These are phyloP conservation scores for Pyrrhura leucotis DNA, from an alignment of 2,797 vertebrate species.

Conservation along the genomic window DNA sequence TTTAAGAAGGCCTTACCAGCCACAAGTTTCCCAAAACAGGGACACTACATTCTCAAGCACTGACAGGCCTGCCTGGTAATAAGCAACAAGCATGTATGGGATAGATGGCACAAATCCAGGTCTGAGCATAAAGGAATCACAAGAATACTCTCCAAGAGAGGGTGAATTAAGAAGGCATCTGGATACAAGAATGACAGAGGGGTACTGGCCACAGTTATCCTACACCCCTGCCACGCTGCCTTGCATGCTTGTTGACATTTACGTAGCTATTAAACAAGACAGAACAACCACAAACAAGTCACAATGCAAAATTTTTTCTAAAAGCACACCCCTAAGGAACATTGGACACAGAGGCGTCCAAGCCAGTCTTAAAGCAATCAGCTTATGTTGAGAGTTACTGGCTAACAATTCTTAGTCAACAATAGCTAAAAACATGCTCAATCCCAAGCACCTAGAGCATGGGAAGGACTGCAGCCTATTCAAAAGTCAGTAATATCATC, in stretches of 20 bases:
- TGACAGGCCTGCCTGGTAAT: not conserved
- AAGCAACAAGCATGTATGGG: not conserved
- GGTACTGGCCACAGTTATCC: not conserved
- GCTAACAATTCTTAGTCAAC: not conserved
- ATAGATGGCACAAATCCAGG: constrained; percentile 4
- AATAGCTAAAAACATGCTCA: not conserved
- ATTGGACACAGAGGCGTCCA: not conserved
- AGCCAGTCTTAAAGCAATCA: not conserved
- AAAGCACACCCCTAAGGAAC: not conserved
- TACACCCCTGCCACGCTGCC: not conserved
- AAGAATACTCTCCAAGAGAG: not conserved
- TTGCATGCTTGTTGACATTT: not conserved
- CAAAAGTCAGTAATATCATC: not conserved
- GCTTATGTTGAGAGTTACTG: not conserved
- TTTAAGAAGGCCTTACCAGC: constrained; percentile 3
- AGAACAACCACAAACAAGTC: constrained; percentile 20
- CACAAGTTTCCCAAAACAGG: constrained; percentile 13
- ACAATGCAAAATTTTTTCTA: not conserved
- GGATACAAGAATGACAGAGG: not conserved
- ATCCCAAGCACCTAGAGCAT: not conserved
- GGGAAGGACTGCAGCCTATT: not conserved
- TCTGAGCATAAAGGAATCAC: not conserved
- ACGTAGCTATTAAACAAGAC: not conserved
- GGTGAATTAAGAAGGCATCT: not conserved
- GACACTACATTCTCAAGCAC: not conserved